Percentiles rank a stretch among this genome's conserved stretches.
Conservation (phyloP, 2,797 vertebrate species). For the Loris lydekkerianus region DNA sequence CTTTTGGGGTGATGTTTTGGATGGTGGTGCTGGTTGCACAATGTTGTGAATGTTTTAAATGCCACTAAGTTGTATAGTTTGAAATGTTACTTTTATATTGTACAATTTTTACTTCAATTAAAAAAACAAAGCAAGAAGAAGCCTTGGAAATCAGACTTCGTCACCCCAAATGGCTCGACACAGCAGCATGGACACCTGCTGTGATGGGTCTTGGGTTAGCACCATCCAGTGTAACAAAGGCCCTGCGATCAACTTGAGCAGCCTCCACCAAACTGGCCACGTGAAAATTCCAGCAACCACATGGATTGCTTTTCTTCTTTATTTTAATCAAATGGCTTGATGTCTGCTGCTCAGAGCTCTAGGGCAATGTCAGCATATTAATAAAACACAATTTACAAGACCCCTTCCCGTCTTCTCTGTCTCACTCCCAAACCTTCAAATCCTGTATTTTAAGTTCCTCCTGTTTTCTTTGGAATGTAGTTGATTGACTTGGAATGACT, state of each 20-base stretch:
- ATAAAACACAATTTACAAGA: conserved; percentile 80
- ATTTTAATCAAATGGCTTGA: background rate
- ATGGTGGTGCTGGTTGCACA: background rate
- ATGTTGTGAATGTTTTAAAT: fast-evolving
- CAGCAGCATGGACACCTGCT: fast-evolving
- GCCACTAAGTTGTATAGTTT: background rate
- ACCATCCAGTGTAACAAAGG: background rate
- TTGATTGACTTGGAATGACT: conserved; percentile 86
- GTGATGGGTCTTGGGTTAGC: background rate
- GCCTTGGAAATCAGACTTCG: background rate
- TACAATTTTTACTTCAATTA: background rate
- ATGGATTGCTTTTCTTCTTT: background rate
- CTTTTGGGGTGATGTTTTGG: background rate
- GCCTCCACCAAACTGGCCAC: background rate
- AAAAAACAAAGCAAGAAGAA: conserved; percentile 13
- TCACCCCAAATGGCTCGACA: background rate
- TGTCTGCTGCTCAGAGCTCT: background rate
- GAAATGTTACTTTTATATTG: background rate
- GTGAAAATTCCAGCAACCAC: background rate
- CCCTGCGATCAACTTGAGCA: background rate
- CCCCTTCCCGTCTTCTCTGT: conserved; percentile 69
- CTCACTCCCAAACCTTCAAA: conserved; percentile 73
- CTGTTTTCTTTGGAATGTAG: conserved; percentile 86
- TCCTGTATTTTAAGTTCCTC: conserved; percentile 81
- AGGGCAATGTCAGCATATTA: background rate